These are phyloP conservation scores for Aelia acuminata DNA, from an alignment of 2,888 invertebrate species.

Conservation along the genomic window DNA sequence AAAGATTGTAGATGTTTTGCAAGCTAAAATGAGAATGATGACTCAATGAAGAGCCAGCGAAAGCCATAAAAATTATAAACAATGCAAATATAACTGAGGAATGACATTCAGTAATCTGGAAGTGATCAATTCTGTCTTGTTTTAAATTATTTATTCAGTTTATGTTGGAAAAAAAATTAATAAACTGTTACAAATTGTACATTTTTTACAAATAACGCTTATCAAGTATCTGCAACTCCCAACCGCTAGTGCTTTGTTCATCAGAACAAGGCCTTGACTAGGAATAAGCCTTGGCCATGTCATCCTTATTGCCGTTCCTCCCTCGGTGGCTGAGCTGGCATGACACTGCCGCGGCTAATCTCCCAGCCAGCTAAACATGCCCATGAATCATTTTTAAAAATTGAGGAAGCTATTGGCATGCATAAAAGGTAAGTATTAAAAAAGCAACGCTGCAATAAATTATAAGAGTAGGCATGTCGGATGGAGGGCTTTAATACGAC, in stretches of 20 bases:
- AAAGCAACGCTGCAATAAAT: neutral
- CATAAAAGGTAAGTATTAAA: neutral
- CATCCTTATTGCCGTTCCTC: neutral
- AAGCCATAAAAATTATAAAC: too few species aligned
- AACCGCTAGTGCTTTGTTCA: neutral
- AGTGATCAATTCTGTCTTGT: too few species aligned
- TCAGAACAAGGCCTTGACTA: neutral
- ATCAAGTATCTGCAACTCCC: neutral
- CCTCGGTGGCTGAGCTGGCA: neutral
- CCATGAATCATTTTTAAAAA: neutral
- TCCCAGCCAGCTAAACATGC: neutral
- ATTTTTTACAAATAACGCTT: too few species aligned
- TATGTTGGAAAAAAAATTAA: too few species aligned
- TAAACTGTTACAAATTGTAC: too few species aligned
- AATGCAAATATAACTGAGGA: too few species aligned
- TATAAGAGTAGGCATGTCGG: neutral
- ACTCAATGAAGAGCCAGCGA: too few species aligned
- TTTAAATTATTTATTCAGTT: too few species aligned
- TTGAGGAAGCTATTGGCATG: neutral
- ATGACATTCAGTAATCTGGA: too few species aligned
- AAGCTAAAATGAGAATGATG: too few species aligned
- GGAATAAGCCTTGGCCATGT: neutral
- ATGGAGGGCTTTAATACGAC: neutral
- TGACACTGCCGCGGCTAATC: neutral
- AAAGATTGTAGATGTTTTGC: too few species aligned